Percentiles rank a stretch among this genome's conserved stretches.
Conservation (phyloP, 2,888 invertebrate species). For the Acanthosepion esculentum region DNA sequence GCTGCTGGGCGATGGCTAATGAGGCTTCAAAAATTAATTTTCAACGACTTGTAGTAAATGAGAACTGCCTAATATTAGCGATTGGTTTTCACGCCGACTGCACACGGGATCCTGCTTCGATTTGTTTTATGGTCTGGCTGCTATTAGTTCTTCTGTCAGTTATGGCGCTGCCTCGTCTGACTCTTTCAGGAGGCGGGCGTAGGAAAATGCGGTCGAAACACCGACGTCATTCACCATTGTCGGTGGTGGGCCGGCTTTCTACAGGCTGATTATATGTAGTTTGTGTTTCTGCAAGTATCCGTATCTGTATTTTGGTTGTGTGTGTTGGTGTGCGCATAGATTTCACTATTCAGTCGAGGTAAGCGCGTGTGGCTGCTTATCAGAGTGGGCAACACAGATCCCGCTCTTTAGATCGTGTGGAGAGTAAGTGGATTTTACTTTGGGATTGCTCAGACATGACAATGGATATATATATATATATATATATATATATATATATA, state of each 20-base stretch:
- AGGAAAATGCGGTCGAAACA: neutral
- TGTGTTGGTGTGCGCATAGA: neutral
- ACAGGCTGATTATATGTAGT: neutral
- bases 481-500: slow-evolving; percentile 41
- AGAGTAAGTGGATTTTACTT: neutral
- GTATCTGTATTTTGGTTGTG: neutral
- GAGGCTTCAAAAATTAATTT: slow-evolving; percentile 45
- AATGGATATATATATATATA: neutral
- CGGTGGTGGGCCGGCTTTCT: neutral
- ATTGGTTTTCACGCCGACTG: slow-evolving; percentile 44
- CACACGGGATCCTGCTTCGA: slow-evolving; percentile 36
- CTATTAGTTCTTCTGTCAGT: slow-evolving; percentile 39
- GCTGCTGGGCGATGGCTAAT: slow-evolving; percentile 43
- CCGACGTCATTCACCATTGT: neutral
- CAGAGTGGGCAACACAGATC: too few relatives aligned
- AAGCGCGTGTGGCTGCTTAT: neutral
- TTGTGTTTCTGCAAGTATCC: neutral
- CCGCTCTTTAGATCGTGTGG: too few relatives aligned
- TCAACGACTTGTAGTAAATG: slow-evolving; percentile 47
- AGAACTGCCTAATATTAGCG: slow-evolving; percentile 41
- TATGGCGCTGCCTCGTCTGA: slow-evolving; percentile 4
- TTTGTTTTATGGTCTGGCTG: slow-evolving; percentile 41
- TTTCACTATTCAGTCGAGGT: neutral
- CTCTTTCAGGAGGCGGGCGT: neutral
- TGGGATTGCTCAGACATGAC: too few relatives aligned